Percentiles rank a stretch among this genome's conserved stretches.
These are phyloP conservation scores for Muscicapa adusta DNA, from an alignment of 2,113 vertebrate species.

Conservation along the genomic window DNA sequence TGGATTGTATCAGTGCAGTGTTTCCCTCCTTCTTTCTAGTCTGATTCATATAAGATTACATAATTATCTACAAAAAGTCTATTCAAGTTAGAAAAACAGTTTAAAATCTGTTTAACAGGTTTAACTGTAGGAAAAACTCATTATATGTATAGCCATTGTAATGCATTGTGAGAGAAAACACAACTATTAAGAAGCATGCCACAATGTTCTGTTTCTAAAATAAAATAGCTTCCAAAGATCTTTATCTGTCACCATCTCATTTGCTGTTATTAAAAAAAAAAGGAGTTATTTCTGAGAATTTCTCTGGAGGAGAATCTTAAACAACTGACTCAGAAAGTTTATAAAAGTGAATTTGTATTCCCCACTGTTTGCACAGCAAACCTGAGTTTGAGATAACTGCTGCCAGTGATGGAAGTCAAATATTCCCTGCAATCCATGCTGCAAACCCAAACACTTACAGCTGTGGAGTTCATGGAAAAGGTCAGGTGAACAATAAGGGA, in stretches of 20 bases:
- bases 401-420: not conserved
- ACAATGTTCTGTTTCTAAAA: not conserved
- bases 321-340: not conserved
- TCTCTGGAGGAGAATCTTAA: not conserved
- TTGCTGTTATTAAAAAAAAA: not conserved
- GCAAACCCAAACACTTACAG: not conserved
- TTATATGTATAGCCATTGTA: not conserved
- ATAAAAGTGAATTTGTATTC: not conserved
- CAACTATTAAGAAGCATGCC: not conserved
- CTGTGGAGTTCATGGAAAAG: not conserved
- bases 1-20: not conserved
- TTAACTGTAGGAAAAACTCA: not conserved
- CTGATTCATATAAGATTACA: not conserved
- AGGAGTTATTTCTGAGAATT: not conserved
- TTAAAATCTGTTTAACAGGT: not conserved
- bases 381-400: not conserved
- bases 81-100: not conserved
- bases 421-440: not conserved
- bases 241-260: not conserved
- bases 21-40: not conserved
- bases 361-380: not conserved
- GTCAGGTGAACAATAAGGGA: not conserved
- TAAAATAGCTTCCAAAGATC: not conserved
- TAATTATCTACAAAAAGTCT: not conserved
- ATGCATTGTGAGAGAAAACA: not conserved